These are phyloP conservation scores for Heliconius melpomene DNA, from an alignment of 1,140 invertebrate species.

Conservation along the genomic window DNA sequence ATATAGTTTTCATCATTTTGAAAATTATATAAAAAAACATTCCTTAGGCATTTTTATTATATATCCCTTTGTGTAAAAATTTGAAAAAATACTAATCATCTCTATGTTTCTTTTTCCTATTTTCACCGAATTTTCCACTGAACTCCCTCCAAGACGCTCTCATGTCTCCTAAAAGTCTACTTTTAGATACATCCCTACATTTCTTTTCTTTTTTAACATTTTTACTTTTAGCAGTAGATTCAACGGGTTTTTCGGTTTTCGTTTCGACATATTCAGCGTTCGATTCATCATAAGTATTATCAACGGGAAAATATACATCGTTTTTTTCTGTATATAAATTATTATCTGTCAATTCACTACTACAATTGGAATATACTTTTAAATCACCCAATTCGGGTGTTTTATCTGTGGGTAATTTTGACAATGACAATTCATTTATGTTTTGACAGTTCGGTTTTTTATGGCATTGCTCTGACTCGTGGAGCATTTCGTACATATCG, in stretches of 20 bases:
- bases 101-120: conserved; percentile 57
- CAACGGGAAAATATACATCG: not conserved
- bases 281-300: not conserved
- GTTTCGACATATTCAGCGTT: not conserved
- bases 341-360: not conserved
- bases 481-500: conserved; percentile 9
- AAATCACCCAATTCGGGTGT: not conserved
- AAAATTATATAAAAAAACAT: not conserved
- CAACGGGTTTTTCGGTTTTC: not conserved
- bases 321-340: not conserved
- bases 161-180: conserved; percentile 51
- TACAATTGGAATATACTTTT: not conserved
- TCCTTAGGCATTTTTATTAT: not conserved
- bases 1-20: too few relatives aligned
- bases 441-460: conserved; percentile 11
- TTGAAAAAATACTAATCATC: conserved; percentile 37
- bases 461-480: not conserved
- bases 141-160: conserved; percentile 64
- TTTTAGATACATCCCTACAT: conserved; percentile 35
- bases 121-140: conserved; percentile 57
- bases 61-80: not conserved
- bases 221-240: conserved; percentile 17
- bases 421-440: not conserved
- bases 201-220: conserved; percentile 34
- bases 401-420: not conserved